phyloP scores from a whole-genome alignment of 2,888 invertebrate genomes.

The Parnassius glacialis region DNA sequence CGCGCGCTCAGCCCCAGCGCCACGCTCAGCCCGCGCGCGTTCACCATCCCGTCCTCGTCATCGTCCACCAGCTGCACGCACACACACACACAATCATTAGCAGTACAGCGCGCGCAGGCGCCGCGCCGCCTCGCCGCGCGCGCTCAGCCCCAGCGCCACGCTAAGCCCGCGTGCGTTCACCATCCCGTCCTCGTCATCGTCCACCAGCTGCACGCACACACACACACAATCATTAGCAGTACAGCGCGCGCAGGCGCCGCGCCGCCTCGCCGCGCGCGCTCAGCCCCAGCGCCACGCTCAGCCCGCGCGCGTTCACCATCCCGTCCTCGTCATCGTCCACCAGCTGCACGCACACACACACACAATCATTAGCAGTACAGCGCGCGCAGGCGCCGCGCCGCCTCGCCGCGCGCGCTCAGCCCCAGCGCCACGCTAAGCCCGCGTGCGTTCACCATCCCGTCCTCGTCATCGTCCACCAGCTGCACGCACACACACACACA shows the following conservation, averaged over 20 bases:
- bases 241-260: conserved; percentile 91
- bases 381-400: conserved; percentile 90
- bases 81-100: too few species aligned
- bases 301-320: conserved; percentile 92
- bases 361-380: too few species aligned
- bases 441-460: conserved; percentile 93
- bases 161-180: conserved; percentile 91
- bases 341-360: conserved; percentile 4
- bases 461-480: conserved; percentile 89
- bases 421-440: conserved; percentile 87
- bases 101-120: conserved; percentile 93
- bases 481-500: not conserved
- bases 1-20: conserved; percentile 91
- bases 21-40: conserved; percentile 87
- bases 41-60: conserved; percentile 90
- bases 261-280: conserved; percentile 90
- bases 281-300: conserved; percentile 85
- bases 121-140: conserved; percentile 89
- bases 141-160: conserved; percentile 88
- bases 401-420: conserved; percentile 89
- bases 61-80: conserved; percentile 83
- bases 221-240: too few species aligned
- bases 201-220: conserved; percentile 76
- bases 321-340: conserved; percentile 94
- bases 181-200: conserved; percentile 90